Conservation (phyloP, 2,888 invertebrate species). For the Heliconius cydno region DNA sequence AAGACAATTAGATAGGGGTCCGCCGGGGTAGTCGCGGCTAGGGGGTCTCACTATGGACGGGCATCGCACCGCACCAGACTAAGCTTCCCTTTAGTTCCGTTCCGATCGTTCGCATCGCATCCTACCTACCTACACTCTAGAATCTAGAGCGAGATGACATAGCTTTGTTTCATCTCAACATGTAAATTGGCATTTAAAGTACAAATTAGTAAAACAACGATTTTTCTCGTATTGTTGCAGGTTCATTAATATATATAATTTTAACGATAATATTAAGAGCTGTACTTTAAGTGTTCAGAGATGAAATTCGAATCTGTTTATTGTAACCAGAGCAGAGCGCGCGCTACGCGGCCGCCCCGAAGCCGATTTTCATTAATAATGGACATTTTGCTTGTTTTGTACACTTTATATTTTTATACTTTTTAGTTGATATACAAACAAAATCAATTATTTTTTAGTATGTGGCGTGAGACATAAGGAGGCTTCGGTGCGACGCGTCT, state of each 20-base stretch:
- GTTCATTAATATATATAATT: conserved; percentile 82
- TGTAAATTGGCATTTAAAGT: conserved; percentile 83
- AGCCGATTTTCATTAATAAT: conserved; percentile 47
- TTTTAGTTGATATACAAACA: conserved; percentile 30
- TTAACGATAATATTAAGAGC: conserved; percentile 80
- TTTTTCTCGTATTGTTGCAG: conserved; percentile 82
- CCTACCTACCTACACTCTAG: conserved; percentile 61
- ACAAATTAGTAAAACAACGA: conserved; percentile 83
- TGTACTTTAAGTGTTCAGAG: conserved; percentile 84
- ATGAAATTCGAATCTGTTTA: conserved; percentile 74
- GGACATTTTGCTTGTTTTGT: conserved; percentile 47
- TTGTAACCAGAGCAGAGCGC: conserved; percentile 69
- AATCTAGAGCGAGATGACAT: conserved; percentile 71
- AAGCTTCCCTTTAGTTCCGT: conserved; percentile 75
- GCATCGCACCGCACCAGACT: conserved; percentile 82
- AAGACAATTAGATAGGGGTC: conserved; percentile 82
- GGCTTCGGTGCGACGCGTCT: conserved; percentile 57
- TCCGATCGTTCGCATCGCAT: conserved; percentile 70
- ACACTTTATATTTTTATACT: conserved; percentile 60
- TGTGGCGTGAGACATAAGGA: conserved; percentile 33
- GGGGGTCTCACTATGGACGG: conserved; percentile 82
- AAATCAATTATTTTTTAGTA: not conserved
- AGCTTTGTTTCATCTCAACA: conserved; percentile 76
- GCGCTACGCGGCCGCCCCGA: conserved; percentile 57
- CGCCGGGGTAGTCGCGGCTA: conserved; percentile 80